Evolutionary conservation across 2,888 invertebrate genomes (phyloP).

Genomic region (Creontiades dilutus): DNA sequence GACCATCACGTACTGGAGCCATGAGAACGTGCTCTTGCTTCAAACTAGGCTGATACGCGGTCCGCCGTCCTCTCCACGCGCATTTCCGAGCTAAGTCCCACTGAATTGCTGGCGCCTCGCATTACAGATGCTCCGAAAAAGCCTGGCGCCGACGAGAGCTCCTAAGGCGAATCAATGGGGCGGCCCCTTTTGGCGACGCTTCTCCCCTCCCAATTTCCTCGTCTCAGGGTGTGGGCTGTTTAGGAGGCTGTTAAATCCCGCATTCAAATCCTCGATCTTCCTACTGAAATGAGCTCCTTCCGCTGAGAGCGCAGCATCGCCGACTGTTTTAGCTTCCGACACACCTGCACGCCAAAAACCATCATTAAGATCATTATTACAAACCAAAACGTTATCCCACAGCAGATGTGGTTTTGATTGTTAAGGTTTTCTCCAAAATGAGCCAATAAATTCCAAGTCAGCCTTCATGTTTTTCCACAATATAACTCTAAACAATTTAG

Average conservation of each 20-base stretch:
- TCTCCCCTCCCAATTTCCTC: not conserved
- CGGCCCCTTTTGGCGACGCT: not conserved
- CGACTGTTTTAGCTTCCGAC: no score
- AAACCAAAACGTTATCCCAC: no score
- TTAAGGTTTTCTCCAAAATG: no score
- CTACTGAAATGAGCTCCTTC: no score
- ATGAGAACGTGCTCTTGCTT: slow-evolving; percentile 48
- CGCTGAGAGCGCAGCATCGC: no score
- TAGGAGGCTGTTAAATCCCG: not conserved
- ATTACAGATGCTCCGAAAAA: slow-evolving; percentile 59
- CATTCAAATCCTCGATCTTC: not conserved
- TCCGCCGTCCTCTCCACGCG: not conserved
- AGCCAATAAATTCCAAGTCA: no score
- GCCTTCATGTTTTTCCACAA: no score
- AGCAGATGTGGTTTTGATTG: no score
- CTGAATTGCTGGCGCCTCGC: slow-evolving; percentile 60
- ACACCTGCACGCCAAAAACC: no score
- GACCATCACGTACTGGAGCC: slow-evolving; percentile 54
- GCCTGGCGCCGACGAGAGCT: slow-evolving; percentile 45
- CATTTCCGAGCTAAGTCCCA: slow-evolving; percentile 54
- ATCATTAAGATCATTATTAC: no score
- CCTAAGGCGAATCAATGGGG: slow-evolving; percentile 50
- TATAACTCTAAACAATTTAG: no score
- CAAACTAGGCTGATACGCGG: slow-evolving; percentile 39
- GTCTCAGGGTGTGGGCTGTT: not conserved